Conservation (phyloP, 2,113 vertebrate species). For the Tretioscincus oriximinensis region DNA sequence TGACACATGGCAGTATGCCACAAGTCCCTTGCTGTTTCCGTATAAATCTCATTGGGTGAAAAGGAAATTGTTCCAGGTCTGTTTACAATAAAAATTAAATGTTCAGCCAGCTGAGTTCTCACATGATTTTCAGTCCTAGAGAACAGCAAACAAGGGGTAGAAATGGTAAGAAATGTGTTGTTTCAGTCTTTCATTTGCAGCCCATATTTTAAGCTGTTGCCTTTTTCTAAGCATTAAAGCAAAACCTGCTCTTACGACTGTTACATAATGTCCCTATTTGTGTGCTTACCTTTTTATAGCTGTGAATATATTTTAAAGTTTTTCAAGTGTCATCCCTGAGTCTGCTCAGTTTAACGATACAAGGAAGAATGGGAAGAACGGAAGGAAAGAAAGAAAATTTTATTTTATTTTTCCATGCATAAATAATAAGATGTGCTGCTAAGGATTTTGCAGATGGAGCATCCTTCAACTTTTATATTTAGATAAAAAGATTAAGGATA, state of each 20-base stretch:
- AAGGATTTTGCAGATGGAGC: too few relatives aligned
- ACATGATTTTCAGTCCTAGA: neutral
- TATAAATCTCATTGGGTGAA: slow-evolving; percentile 19
- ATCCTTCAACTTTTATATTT: too few relatives aligned
- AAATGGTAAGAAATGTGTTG: slow-evolving; percentile 8
- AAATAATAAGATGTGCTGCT: too few relatives aligned
- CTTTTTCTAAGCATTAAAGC: slow-evolving; percentile 34
- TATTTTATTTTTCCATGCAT: too few relatives aligned
- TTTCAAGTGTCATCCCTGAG: neutral
- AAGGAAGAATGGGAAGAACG: neutral
- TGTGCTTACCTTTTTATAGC: neutral
- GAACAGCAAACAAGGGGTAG: neutral
- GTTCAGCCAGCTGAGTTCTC: slow-evolving; percentile 38
- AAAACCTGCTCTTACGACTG: neutral
- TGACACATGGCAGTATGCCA: slow-evolving; percentile 54
- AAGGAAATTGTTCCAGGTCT: slow-evolving; percentile 46
- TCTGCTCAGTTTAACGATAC: neutral
- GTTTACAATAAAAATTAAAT: slow-evolving; percentile 47
- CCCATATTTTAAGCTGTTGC: slow-evolving; percentile 31
- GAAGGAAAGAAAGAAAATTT: too few relatives aligned
- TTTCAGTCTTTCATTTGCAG: slow-evolving; percentile 25
- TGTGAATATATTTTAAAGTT: neutral
- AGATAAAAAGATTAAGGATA: too few relatives aligned
- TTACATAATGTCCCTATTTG: slow-evolving; percentile 5
- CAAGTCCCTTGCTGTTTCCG: slow-evolving; percentile 59